Base-by-base conservation (phyloP, 1,140 invertebrate species). In the Orchestia grillus region DNA sequence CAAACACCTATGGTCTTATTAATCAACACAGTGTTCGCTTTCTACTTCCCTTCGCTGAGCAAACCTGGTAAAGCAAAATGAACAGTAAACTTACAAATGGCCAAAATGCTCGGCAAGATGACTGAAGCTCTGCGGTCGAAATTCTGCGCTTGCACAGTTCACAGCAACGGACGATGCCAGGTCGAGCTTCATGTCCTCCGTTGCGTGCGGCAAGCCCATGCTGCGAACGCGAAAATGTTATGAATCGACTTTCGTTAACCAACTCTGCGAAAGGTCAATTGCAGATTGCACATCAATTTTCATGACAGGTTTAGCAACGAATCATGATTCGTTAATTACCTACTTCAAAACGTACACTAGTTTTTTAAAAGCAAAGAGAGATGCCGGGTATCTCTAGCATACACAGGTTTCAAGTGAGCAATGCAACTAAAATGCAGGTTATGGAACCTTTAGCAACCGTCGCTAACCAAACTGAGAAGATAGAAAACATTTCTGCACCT, bases 41-140 rank as follows among this genome's bases (percentile, higher is more conserved):
- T 53, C 47, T 53, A 19, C 47, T 53, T 19, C 19, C 6, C 6
- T 19, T 53, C 6, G 19, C 47, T 8, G 6, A 53, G 6, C 6
- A 53, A 53, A 8, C 19, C 47, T 19, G 6, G 19, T 53, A 53
- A 6, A 8, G 6, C 6, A 53, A 53, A 53, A 53, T 53, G 47
- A 53, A 53, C 62, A 77, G 11, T 77, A 77, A 77, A 77, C 62
- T 77, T 36, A 77, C 62, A 77, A 77, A 77, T 77, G 62, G 62
- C 62, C 62, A 36, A 94, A 94, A 40, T 94, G 92, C 11, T 47
- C 44, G 92, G 43, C 44, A 28, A 94, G 92, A n/a, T 45, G 92
- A n/a, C 92, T 94, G 44, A 16, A 44, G 92, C 92, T 94, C 92
- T 94, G 92, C 8, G 88, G 88, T 11, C 92, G 92, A 44, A 40